Percentiles rank a stretch among this genome's conserved stretches.
Evolutionary conservation across 2,113 vertebrate species (phyloP).

Genomic region (Colistium nudipinnis): DNA sequence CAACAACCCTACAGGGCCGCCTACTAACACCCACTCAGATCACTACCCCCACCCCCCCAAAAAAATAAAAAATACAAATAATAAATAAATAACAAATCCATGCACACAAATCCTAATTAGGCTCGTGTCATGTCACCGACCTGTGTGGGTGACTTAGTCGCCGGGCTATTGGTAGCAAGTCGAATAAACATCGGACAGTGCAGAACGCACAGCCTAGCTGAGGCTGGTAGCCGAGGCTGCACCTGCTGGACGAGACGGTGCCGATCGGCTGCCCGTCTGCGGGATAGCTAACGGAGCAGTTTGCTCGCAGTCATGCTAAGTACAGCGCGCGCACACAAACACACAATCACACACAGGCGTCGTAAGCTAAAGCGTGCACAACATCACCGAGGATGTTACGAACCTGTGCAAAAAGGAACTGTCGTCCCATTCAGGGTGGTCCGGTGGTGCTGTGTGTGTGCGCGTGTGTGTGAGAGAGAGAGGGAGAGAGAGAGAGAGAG

Average conservation of each 20-base stretch:
- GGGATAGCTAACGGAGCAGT: slow-evolving; percentile 35
- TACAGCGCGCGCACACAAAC: not conserved
- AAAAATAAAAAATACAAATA: too few species aligned
- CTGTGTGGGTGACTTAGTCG: too few species aligned
- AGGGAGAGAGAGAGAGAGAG: too few species aligned
- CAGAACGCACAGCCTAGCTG: slow-evolving; percentile 1
- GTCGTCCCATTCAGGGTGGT: slow-evolving; percentile 47
- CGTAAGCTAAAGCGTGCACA: not conserved
- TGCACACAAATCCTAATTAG: not conserved
- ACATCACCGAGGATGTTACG: slow-evolving; percentile 28
- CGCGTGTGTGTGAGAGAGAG: slow-evolving; percentile 6
- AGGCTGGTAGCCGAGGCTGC: slow-evolving; percentile 45
- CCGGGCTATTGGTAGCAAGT: not conserved
- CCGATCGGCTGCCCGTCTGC: slow-evolving; percentile 37
- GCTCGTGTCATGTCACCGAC: not conserved
- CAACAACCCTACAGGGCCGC: not conserved
- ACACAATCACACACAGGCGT: too few species aligned
- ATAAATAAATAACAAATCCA: not conserved
- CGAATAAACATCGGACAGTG: not conserved
- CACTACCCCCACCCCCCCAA: too few species aligned
- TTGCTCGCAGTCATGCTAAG: slow-evolving; percentile 35
- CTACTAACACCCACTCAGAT: not conserved
- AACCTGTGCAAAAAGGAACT: slow-evolving; percentile 57
- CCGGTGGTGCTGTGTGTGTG: slow-evolving; percentile 6
- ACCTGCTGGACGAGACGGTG: slow-evolving; percentile 66